These are phyloP conservation scores for Calliphora vomitoria DNA, from an alignment of 2,888 invertebrate species.

Conservation along the genomic window DNA sequence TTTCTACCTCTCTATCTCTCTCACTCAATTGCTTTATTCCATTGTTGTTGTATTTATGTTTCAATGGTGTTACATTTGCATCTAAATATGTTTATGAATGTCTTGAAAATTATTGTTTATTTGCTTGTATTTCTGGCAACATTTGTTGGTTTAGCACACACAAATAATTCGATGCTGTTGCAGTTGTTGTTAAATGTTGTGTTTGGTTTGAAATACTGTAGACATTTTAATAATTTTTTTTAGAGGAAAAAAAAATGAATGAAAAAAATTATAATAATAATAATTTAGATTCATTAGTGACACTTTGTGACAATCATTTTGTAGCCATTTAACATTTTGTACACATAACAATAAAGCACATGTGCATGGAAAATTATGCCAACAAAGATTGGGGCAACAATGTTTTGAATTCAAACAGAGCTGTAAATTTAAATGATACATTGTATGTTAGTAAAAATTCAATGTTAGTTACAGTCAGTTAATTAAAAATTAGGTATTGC, in stretches of 20 bases:
- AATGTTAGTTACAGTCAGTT: background rate
- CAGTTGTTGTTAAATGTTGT: slow-evolving; percentile 50
- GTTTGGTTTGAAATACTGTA: slow-evolving; percentile 62
- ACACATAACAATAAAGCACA: slow-evolving; percentile 33
- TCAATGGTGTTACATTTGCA: slow-evolving; percentile 71
- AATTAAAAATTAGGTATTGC: background rate
- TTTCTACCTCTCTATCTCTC: slow-evolving; percentile 31
- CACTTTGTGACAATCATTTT: slow-evolving; percentile 69
- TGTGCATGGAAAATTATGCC: background rate
- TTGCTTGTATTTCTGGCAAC: slow-evolving; percentile 57
- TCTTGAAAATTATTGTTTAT: slow-evolving; percentile 72
- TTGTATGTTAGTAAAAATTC: background rate
- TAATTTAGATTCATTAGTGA: slow-evolving; percentile 73
- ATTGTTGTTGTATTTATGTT: slow-evolving; percentile 48
- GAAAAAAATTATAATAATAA: slow-evolving; percentile 50
- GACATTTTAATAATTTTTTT: slow-evolving; percentile 68
- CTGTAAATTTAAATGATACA: background rate
- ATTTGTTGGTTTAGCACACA: slow-evolving; percentile 37
- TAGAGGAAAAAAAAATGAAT: slow-evolving; percentile 14
- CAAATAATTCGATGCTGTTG: slow-evolving; percentile 21
- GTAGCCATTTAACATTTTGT: slow-evolving; percentile 53
- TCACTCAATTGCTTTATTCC: slow-evolving; percentile 19
- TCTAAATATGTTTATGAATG: slow-evolving; percentile 71
- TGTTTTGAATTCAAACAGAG: background rate
- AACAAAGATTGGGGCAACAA: background rate